Evolutionary conservation across 2,113 vertebrate genomes (phyloP), one percentile per base, ranked within the genome.

Genomic region (Hippocampus mohnikei): DNA sequence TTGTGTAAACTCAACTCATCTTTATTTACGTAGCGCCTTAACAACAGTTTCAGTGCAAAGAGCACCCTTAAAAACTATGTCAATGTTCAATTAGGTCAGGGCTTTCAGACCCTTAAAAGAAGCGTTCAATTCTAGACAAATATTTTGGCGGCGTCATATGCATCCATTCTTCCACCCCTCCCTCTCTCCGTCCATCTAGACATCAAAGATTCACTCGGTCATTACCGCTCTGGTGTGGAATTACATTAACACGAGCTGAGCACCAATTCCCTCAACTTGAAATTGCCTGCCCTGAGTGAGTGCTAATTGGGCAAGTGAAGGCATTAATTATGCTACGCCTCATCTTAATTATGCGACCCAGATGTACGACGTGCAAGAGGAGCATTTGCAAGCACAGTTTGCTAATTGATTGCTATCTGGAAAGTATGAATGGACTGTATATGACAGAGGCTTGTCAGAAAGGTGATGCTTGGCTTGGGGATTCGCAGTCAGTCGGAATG

Each of bases 321-420:
- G 86, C 87, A 88, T 90, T 92, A 90, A 92, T 93, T 91, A 91
- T 88, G 84, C 87, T 82, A 90, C 89, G 79, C 82, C 83, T 91
- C 87, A 89, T 90, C 85, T 81, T 90, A 91, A 92, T 92, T 90
- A 91, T 83, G 71, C 58, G 76, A 85, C 91, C 87, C 88, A 87
- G 88, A 90, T 89, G 91, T 78, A 83, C 37, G 18, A 72, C 3
- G 76, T 81, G 85, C 85, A 82, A 80, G 86, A 90, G 83, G 82
- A 90, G 85, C 84, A 69, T 86, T 89, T 87, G 81, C 87, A 81
- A 89, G 88, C 85, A 90, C 88, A 86, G 82, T 86, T 81, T 75
- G 77, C 77, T 90, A 88, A 92, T 89, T 90, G 90, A 85, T 85
- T 81, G 79, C 74, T 78, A 72, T 78, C 74, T 83, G 80, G 85